A percentile compares a stretch with the other conserved stretches of the same genome.
Evolutionary conservation across 2,888 invertebrate species (phyloP).

Genomic region (Ecliptopera silaceata): DNA sequence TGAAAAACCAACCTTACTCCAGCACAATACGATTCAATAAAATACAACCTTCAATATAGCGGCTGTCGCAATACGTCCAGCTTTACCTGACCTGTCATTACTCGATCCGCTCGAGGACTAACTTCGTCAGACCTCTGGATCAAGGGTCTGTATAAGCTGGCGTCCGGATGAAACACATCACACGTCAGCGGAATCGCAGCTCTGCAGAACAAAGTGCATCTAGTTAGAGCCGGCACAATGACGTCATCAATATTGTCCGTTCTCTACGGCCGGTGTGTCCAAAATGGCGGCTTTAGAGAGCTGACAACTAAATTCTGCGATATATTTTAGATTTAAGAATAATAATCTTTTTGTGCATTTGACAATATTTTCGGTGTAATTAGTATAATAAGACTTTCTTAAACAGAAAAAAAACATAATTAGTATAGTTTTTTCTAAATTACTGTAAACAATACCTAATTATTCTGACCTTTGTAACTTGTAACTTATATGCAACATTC

Average conservation of each 20-base stretch:
- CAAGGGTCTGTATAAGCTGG: slow-evolving; percentile 48
- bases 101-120: slow-evolving; percentile 19
- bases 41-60: slow-evolving; percentile 42
- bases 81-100: slow-evolving; percentile 46
- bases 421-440: too few species aligned
- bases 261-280: slow-evolving; percentile 40
- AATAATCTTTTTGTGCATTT: too few species aligned
- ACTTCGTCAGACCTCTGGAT: slow-evolving; percentile 2
- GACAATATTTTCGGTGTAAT: too few species aligned
- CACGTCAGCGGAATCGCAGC: slow-evolving; percentile 72
- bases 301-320: too few species aligned
- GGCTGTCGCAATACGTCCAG: slow-evolving; percentile 48
- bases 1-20: slow-evolving; percentile 42
- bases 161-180: slow-evolving; percentile 60
- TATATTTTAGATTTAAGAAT: too few species aligned
- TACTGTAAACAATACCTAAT: too few species aligned
- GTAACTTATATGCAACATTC: too few species aligned
- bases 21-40: slow-evolving; percentile 25
- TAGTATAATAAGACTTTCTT: too few species aligned
- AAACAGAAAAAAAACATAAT: too few species aligned
- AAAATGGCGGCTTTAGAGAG: slow-evolving; percentile 54
- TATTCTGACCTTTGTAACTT: too few species aligned
- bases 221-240: slow-evolving; percentile 67
- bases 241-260: slow-evolving; percentile 68
- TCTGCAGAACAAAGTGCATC: slow-evolving; percentile 72